A percentile compares a stretch with the other conserved stretches of the same genome.
Evolutionary conservation across 64 coral and sea anemone genomes (phyloP).

Genomic region (Dendrophyllia cribrosa): DNA sequence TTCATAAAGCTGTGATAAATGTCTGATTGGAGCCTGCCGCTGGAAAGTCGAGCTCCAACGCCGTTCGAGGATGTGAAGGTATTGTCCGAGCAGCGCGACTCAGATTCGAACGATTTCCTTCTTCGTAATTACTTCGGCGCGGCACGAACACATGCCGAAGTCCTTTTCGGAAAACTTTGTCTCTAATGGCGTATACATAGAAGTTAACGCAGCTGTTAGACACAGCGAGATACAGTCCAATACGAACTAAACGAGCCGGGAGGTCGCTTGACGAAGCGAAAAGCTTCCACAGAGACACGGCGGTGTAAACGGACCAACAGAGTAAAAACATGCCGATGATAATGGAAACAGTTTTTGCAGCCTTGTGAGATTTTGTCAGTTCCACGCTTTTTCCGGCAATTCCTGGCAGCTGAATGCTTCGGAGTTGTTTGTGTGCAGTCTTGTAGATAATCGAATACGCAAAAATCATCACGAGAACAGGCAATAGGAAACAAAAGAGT

Average conservation of each 20-base stretch:
- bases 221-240: constrained; percentile 45
- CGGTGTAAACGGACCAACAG: constrained; percentile 47
- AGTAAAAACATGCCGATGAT: constrained; percentile 50
- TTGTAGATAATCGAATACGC: constrained; percentile 59
- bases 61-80: not conserved
- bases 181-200: constrained; percentile 53
- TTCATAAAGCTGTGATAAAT: not conserved
- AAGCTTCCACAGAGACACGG: constrained; percentile 41
- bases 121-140: not conserved
- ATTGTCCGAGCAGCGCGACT: not conserved
- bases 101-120: constrained; percentile 25
- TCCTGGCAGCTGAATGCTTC: not conserved
- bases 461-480: constrained; percentile 40
- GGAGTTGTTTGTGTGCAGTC: constrained; percentile 49
- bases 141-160: not conserved
- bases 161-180: constrained; percentile 44
- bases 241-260: constrained; percentile 32
- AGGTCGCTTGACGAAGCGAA: constrained; percentile 29
- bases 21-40: not conserved
- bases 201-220: constrained; percentile 58
- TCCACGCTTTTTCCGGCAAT: not conserved
- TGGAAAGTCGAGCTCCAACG: not conserved
- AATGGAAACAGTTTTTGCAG: constrained; percentile 24
- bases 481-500: constrained; percentile 48
- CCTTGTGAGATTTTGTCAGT: constrained; percentile 16